Evolutionary conservation across 2,888 invertebrate species (phyloP).

Genomic region (Spilarctia lutea): DNA sequence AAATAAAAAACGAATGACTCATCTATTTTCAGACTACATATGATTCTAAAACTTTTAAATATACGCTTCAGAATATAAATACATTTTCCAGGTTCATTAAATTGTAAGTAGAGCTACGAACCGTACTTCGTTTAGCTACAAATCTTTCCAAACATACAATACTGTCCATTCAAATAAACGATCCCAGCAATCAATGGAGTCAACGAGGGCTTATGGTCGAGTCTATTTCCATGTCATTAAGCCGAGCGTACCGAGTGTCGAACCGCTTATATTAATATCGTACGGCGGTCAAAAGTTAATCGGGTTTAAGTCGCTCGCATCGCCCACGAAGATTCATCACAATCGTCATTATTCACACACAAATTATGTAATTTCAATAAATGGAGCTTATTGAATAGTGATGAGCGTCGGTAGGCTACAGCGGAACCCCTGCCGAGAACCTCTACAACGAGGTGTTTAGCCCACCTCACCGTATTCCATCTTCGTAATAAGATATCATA

Average conservation of each 20-base stretch:
- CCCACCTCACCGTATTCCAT: conserved; percentile 53
- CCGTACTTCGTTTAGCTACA: conserved; percentile 22
- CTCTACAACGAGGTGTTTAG: conserved; percentile 43
- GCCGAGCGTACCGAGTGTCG: conserved; percentile 58
- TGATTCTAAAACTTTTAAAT: neutral
- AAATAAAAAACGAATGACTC: neutral
- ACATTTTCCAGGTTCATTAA: neutral
- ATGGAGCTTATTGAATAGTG: conserved; percentile 86
- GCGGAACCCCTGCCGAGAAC: conserved; percentile 74
- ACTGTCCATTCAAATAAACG: conserved; percentile 64
- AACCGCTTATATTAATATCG: conserved; percentile 82
- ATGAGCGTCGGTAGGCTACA: conserved; percentile 84
- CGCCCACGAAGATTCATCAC: conserved; percentile 87
- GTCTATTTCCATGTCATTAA: conserved; percentile 82
- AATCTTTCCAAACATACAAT: conserved; percentile 51
- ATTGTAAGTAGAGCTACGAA: neutral
- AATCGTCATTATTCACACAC: conserved; percentile 87
- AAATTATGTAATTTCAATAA: conserved; percentile 87
- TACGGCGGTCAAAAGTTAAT: conserved; percentile 85
- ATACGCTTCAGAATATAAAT: neutral
- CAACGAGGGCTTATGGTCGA: conserved; percentile 53
- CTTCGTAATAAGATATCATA: conserved; percentile 34
- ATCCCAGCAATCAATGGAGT: conserved; percentile 65
- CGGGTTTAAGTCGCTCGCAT: conserved; percentile 84
- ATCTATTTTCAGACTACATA: neutral